These are phyloP conservation scores for Coregonus sp. DNA, from an alignment of 2,797 vertebrate genomes.

Conservation along the genomic window DNA sequence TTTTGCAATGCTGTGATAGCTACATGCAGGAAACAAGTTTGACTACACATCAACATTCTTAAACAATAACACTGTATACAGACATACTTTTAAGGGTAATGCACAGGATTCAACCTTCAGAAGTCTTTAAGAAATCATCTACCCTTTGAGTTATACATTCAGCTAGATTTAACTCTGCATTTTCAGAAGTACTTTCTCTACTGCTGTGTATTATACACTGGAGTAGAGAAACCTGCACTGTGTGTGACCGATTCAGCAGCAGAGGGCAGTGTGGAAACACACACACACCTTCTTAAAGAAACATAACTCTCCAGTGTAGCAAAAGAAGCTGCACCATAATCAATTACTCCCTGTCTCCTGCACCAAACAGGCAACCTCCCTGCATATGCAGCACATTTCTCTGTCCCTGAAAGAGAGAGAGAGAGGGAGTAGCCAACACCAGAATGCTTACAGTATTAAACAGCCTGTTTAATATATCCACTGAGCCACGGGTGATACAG, in stretches of 20 bases:
- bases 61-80: not conserved
- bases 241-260: constrained; percentile 24
- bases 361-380: constrained; percentile 67
- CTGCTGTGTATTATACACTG: not conserved
- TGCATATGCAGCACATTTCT: constrained; percentile 71
- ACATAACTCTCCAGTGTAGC: constrained; percentile 16
- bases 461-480: not conserved
- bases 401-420: constrained; percentile 28
- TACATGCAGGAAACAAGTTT: not conserved
- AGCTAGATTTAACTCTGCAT: not conserved
- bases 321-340: constrained; percentile 63
- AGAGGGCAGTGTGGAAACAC: constrained; percentile 7
- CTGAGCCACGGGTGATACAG: constrained; percentile 5
- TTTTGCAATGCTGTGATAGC: not conserved
- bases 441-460: constrained; percentile 18
- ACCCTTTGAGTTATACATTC: not conserved
- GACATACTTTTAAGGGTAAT: not conserved
- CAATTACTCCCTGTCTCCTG: constrained; percentile 63
- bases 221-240: not conserved
- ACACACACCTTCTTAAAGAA: constrained; percentile 2
- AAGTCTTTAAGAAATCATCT: not conserved
- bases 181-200: not conserved
- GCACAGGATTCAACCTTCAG: not conserved
- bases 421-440: constrained; percentile 22
- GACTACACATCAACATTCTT: not conserved